Evolutionary conservation across 1,140 invertebrate species (phyloP).

Genomic region (Drusus annulatus): DNA sequence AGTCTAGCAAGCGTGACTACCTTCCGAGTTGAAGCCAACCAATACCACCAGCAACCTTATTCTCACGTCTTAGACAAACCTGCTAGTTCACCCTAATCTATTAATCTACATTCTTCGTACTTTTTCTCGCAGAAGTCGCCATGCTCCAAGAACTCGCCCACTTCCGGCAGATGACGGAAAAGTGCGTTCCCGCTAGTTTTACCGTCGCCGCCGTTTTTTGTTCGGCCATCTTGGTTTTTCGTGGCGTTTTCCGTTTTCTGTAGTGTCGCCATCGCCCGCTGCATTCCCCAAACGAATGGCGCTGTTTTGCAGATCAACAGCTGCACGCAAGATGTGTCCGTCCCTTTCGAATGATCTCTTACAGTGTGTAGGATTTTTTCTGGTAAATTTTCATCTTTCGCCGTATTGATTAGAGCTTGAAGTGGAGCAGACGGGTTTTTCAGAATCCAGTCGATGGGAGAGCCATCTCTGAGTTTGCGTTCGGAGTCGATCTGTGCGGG

Average conservation of each 20-base stretch:
- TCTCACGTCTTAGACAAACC: constrained; percentile 18
- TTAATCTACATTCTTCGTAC: constrained; percentile 70
- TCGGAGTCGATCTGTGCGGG: constrained; percentile 59
- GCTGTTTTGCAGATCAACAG: constrained; percentile 83
- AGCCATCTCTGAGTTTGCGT: constrained; percentile 61
- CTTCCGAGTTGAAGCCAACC: not conserved
- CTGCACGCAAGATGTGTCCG: constrained; percentile 79
- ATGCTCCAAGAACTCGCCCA: constrained; percentile 75
- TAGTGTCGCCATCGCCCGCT: constrained; percentile 73
- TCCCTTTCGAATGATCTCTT: constrained; percentile 68
- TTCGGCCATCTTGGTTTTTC: constrained; percentile 13
- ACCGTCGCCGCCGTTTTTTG: constrained; percentile 47
- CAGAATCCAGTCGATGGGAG: constrained; percentile 70
- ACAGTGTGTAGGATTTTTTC: constrained; percentile 75
- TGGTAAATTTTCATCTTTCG: constrained; percentile 75
- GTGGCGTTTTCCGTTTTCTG: constrained; percentile 59
- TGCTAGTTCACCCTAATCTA: constrained; percentile 48
- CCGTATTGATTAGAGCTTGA: constrained; percentile 71
- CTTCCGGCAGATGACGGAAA: constrained; percentile 76
- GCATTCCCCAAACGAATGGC: constrained; percentile 83
- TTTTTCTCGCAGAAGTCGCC: constrained; percentile 78
- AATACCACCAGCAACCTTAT: constrained; percentile 5
- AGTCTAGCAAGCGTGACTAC: not conserved
- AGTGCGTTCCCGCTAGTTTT: constrained; percentile 63
- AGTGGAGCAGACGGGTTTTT: constrained; percentile 69